Evolutionary conservation across 1,140 invertebrate genomes (phyloP).

Genomic region (Aphidius ervi): DNA sequence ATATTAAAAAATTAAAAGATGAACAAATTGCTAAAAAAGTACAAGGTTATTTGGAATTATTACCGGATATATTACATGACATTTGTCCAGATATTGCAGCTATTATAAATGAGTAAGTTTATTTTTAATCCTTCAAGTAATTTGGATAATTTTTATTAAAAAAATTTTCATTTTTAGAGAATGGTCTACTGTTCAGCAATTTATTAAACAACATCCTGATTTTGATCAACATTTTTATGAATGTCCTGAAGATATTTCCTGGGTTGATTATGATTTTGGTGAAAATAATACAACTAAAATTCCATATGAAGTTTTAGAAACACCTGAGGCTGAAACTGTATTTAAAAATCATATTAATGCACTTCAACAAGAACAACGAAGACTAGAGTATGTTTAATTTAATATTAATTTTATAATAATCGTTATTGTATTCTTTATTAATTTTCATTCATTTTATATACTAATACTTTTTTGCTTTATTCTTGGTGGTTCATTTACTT

Average conservation of each 20-base stretch:
- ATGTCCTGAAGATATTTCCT: slow-evolving; percentile 71
- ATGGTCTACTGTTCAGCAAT: slow-evolving; percentile 80
- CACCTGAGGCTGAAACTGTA: slow-evolving; percentile 83
- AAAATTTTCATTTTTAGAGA: slow-evolving; percentile 57
- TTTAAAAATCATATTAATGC: slow-evolving; percentile 89
- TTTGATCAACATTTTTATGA: slow-evolving; percentile 89
- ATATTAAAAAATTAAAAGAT: slow-evolving; percentile 81
- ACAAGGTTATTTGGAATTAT: slow-evolving; percentile 73
- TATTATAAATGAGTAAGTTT: slow-evolving; percentile 66
- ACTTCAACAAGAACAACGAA: slow-evolving; percentile 84
- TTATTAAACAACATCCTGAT: slow-evolving; percentile 80
- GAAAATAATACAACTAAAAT: slow-evolving; percentile 69
- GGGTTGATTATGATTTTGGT: slow-evolving; percentile 74
- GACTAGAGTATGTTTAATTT: slow-evolving; percentile 73
- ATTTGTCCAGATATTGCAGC: slow-evolving; percentile 77
- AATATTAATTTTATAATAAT: background rate
- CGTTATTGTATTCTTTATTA: background rate
- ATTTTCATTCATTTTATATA: slow-evolving; percentile 8
- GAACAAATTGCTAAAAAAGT: slow-evolving; percentile 79
- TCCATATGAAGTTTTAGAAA: slow-evolving; percentile 87
- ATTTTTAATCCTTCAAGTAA: slow-evolving; percentile 14
- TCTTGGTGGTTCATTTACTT: slow-evolving; percentile 41
- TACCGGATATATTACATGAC: slow-evolving; percentile 77
- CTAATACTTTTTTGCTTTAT: slow-evolving; percentile 44
- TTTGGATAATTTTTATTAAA: background rate